Percentiles rank a stretch among this genome's conserved stretches.
Evolutionary conservation across 2,113 vertebrate genomes (phyloP).

Genomic region (Plotosus lineatus): DNA sequence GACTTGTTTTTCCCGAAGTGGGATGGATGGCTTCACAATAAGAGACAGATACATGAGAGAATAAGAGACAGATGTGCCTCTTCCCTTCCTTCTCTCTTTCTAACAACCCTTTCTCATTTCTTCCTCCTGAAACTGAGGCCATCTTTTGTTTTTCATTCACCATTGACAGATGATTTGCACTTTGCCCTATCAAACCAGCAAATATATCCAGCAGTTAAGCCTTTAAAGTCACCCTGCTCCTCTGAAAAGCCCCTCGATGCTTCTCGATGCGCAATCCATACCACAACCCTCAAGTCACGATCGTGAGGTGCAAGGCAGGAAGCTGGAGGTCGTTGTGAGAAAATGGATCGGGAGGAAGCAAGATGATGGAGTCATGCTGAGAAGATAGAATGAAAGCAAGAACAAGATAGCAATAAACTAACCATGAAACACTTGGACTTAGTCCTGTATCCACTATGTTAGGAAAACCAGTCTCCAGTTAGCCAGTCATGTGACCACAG

Average conservation of each 20-base stretch:
- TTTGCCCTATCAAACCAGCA: constrained; percentile 41
- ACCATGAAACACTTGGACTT: background rate
- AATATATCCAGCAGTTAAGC: constrained; percentile 49
- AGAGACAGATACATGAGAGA: constrained; percentile 48
- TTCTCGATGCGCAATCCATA: constrained; percentile 7
- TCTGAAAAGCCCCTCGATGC: constrained; percentile 31
- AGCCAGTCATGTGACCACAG: background rate
- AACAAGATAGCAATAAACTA: constrained; percentile 18
- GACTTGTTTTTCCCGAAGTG: constrained; percentile 60
- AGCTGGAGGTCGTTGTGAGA: constrained; percentile 29
- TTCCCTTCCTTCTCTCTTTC: constrained; percentile 36
- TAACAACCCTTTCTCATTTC: background rate
- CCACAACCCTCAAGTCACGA: constrained; percentile 12
- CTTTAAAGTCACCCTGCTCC: constrained; percentile 42
- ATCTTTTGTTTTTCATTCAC: constrained; percentile 41
- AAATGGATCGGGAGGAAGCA: constrained; percentile 24
- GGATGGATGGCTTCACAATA: constrained; percentile 68
- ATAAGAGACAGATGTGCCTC: constrained; percentile 50
- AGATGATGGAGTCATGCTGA: constrained; percentile 37
- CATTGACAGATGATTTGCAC: constrained; percentile 49
- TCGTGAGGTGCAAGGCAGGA: constrained; percentile 8
- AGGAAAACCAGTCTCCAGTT: background rate
- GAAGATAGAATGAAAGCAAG: constrained; percentile 26
- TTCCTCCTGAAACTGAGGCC: constrained; percentile 41
- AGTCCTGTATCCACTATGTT: background rate